Evolutionary conservation across 2,797 vertebrate genomes (phyloP), one percentile per base, ranked within the genome.

Genomic region (Scolopax rusticola): DNA sequence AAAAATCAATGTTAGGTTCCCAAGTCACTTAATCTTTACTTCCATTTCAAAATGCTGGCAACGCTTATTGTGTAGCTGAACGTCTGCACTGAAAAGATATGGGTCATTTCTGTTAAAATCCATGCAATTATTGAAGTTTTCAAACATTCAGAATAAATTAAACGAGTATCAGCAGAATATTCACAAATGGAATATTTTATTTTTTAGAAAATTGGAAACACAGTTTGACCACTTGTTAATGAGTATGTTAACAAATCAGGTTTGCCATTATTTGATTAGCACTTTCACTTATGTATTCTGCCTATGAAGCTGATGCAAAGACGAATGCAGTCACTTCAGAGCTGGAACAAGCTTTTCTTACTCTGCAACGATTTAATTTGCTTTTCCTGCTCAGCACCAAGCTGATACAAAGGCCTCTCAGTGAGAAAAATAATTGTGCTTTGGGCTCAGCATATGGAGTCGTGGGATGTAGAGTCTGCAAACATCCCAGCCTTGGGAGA

Each of bases 201-300:
- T 76, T 86, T 93, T 80, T 48, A n/a, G 71, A 41, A 77, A 89
- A 80, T 15, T 89, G 40, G 47, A 77, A 92, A 84, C 17, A 40
- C 57, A 85, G 27, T 94, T 87, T 96, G 56, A 15, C 51, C 8
- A 6, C 21, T 84, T 63, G 30, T 48, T 74, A 79, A 90, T 40
- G 75, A 80, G 4, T 25, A n/a, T 9, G 36, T 69, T 82, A 89
- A 89, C 71, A 84, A 95, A 79, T 73, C 50, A 76, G 11, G 33
- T 71, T 94, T 86, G 19, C 81, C 38, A 61, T 51, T 87, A 76
- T 87, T 91, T 89, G 65, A 65, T 85, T 91, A 90, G 33, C 33
- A 9, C 1, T 24, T 41, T 15, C 33, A n/a, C 50, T 53, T 61
- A 86, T 41, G 5, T 25, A 23, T 78, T 85, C 47, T 63, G 38